Percentiles rank a stretch among this genome's conserved stretches.
phyloP scores from a whole-genome alignment of 2,797 vertebrate species.

The Gymnothorax javanicus region DNA sequence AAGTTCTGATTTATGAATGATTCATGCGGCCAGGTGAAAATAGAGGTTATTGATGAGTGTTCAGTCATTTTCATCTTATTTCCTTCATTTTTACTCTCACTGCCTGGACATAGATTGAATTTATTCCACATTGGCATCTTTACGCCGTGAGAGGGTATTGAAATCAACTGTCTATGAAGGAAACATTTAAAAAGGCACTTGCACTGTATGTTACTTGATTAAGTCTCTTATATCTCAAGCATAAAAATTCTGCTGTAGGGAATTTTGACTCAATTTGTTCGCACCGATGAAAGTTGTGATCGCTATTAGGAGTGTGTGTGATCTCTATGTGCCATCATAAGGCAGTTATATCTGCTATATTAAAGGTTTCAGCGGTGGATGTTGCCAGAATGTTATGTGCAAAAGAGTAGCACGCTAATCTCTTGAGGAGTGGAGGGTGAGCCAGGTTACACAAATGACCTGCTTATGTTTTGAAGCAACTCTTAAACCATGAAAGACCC shows the following conservation, averaged over 20 bases:
- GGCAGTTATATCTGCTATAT: too few relatives aligned
- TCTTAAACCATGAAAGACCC: too few relatives aligned
- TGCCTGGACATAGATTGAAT: not conserved
- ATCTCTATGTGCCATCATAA: too few relatives aligned
- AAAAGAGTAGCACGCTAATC: too few relatives aligned
- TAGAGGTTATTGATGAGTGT: not conserved
- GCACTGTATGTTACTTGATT: not conserved
- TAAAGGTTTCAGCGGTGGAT: too few relatives aligned
- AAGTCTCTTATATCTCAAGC: not conserved
- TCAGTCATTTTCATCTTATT: not conserved
- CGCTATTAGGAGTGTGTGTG: too few relatives aligned
- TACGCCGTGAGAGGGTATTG: not conserved
- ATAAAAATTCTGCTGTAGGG: not conserved
- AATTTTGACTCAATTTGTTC: not conserved
- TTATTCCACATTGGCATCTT: too few relatives aligned
- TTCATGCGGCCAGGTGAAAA: not conserved
- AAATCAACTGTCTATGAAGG: not conserved
- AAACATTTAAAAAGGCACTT: not conserved
- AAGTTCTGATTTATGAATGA: not conserved
- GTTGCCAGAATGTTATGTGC: too few relatives aligned
- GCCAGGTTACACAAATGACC: too few relatives aligned
- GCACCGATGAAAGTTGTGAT: too few relatives aligned
- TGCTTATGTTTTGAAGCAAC: too few relatives aligned
- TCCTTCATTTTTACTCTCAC: not conserved
- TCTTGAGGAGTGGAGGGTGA: too few relatives aligned